A percentile compares a stretch with the other conserved stretches of the same genome.
phyloP scores from a whole-genome alignment of 2,113 vertebrate genomes.

The Dinomys branickii region DNA sequence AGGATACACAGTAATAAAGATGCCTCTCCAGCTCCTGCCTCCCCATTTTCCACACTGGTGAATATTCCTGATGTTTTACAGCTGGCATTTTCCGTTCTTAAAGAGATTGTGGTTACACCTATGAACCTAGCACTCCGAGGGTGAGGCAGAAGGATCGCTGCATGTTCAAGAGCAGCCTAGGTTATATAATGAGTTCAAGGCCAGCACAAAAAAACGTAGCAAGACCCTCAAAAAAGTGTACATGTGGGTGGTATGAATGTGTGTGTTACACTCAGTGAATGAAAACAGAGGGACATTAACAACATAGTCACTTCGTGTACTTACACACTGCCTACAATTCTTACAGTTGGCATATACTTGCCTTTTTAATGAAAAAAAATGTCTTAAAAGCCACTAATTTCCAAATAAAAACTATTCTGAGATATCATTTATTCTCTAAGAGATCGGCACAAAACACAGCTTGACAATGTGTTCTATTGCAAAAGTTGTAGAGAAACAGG shows the following conservation, averaged over 20 bases:
- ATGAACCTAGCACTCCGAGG: neutral
- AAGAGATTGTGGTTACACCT: neutral
- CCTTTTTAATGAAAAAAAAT: neutral
- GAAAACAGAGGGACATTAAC: neutral
- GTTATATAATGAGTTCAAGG: neutral
- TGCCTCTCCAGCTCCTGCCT: neutral
- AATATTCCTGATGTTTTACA: neutral
- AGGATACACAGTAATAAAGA: neutral
- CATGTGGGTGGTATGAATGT: neutral
- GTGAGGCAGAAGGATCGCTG: neutral
- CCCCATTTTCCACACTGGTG: neutral
- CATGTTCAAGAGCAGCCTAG: neutral
- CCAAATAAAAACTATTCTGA: constrained; percentile 27
- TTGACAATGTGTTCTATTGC: neutral
- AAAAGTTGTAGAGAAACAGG: neutral
- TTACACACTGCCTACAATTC: neutral
- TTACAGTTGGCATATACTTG: neutral
- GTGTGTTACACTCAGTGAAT: neutral
- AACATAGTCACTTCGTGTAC: neutral
- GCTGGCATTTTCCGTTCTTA: neutral
- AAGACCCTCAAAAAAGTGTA: neutral
- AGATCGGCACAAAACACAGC: neutral
- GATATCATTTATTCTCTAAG: neutral
- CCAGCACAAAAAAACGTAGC: neutral
- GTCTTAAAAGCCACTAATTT: neutral